A percentile compares a stretch with the other conserved stretches of the same genome.
Evolutionary conservation across 2,888 invertebrate genomes (phyloP).

Genomic region (Diaphora mendica): DNA sequence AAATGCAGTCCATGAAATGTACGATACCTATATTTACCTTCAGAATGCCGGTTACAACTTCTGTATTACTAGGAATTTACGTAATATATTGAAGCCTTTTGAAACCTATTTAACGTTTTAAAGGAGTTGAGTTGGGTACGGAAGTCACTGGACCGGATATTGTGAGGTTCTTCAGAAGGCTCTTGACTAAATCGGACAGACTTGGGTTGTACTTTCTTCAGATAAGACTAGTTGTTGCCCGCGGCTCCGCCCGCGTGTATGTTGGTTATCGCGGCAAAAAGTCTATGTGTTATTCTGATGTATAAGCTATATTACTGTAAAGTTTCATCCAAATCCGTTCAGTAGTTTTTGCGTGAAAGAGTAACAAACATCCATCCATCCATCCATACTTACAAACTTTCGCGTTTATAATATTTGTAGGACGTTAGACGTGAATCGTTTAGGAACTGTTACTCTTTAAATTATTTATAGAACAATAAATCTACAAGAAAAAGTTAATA

Average conservation of each 20-base stretch:
- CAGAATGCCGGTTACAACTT: slow-evolving; percentile 32
- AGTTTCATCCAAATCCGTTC: no score
- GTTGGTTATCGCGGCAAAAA: no score
- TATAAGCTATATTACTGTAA: no score
- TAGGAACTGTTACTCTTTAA: background rate
- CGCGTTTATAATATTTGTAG: no score
- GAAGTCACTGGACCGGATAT: slow-evolving; percentile 17
- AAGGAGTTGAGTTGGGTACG: slow-evolving; percentile 8
- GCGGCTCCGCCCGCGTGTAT: no score
- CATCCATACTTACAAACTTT: no score
- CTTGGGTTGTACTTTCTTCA: background rate
- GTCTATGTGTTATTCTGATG: no score
- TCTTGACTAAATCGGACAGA: background rate
- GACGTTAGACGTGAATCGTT: background rate
- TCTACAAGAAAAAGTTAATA: no score
- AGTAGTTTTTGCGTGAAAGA: no score
- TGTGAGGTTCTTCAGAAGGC: background rate
- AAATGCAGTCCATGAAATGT: slow-evolving; percentile 30
- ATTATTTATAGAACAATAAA: no score
- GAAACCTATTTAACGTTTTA: slow-evolving; percentile 15
- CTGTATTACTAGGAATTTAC: slow-evolving; percentile 24
- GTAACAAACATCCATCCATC: no score
- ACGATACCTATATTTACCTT: slow-evolving; percentile 44
- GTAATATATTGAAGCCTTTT: slow-evolving; percentile 22
- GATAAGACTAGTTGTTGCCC: no score